These are phyloP conservation scores for Pseudonaja textilis DNA, from an alignment of 2,113 vertebrate species.

Conservation along the genomic window DNA sequence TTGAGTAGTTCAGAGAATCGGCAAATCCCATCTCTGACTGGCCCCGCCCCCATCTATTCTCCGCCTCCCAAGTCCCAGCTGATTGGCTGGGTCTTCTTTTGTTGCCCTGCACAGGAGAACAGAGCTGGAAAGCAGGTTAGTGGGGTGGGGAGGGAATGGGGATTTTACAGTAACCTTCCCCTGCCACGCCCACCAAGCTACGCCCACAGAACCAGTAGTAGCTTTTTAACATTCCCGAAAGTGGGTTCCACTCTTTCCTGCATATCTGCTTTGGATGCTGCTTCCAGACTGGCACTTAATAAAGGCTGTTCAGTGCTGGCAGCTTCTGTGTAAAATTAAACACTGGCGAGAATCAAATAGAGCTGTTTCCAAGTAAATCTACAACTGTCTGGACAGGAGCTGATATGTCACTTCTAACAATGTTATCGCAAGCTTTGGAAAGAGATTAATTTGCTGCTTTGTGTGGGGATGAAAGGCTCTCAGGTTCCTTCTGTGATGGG, in stretches of 20 bases:
- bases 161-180: too few species aligned
- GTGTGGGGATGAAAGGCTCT: background rate
- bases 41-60: too few species aligned
- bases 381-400: constrained; percentile 12
- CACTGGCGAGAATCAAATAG: background rate
- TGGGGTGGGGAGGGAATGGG: too few species aligned
- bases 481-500: background rate
- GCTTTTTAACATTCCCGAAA: background rate
- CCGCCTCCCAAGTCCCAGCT: too few species aligned
- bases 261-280: background rate
- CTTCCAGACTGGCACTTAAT: constrained; percentile 1
- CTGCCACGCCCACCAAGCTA: too few species aligned
- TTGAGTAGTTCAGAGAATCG: too few species aligned
- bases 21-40: too few species aligned
- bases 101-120: too few species aligned
- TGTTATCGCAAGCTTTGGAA: background rate
- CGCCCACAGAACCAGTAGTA: too few species aligned
- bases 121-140: too few species aligned
- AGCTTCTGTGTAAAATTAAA: constrained; percentile 4
- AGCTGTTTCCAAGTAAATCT: constrained; percentile 1
- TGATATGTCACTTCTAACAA: background rate
- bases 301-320: background rate
- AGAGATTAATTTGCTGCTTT: background rate
- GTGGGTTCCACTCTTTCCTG: background rate
- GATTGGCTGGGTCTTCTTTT: too few species aligned